Base-by-base conservation (phyloP, 1,140 invertebrate genomes). In the Formica selysi region DNA sequence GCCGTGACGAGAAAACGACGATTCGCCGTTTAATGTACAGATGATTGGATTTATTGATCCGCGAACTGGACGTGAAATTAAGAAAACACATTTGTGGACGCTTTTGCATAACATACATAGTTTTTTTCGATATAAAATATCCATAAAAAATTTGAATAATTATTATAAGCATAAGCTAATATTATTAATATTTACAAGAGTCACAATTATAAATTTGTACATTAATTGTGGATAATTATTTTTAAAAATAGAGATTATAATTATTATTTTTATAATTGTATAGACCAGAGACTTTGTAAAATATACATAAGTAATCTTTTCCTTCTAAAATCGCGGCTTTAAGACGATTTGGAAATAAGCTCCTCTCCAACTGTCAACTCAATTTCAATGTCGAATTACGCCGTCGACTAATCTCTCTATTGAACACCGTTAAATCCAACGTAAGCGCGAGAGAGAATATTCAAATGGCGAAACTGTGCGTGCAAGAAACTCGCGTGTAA, bases 391-490 rank as follows among this genome's bases (percentile, higher is more conserved):
- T 68, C n/a, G 36, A 57, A 11, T 44, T 70, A 71, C 26, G 4
- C 5, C 29, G 16, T 19, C 54, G 51, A 76, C 26, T 8, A 71
- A 29, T 73, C 48, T 22, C 38, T 44, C 8, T 38, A 22, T 71
- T 48, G 59, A 71, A 22, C 54, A 26, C 26, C 19, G 32, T 29
- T 41, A 54, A 36, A 29, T 22, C 10, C 44, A 41, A 41, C 19
- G 41, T 19, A 2, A 41, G 13, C 36, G n/a, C 11, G 13, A 36
- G n/a, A 57, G 16, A 38, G 26, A 44, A 61, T 44, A 57, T 71
- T 73, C 19, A 64, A 84, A 38, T 48, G 29, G 29, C 22, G 70
- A 51, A 44, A 41, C 22, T 36, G 70, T 26, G 70, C 38, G 44
- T 16, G 51, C 38, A 76, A 76, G 41, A n/a, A 32, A 76, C 59